A percentile compares a stretch with the other conserved stretches of the same genome.
Evolutionary conservation across 2,888 invertebrate species (phyloP).

Genomic region (Pterostichus madidus): DNA sequence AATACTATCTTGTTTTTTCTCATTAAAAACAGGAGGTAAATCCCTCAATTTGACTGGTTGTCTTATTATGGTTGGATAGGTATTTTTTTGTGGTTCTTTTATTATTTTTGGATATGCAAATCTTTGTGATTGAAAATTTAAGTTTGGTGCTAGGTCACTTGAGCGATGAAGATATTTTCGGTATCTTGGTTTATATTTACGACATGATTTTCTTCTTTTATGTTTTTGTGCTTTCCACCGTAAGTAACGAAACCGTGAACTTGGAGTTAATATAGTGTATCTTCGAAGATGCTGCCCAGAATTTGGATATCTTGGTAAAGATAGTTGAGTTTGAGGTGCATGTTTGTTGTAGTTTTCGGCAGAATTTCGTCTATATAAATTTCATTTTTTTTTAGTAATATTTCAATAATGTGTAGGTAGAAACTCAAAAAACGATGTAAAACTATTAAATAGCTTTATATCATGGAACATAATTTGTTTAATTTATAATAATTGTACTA

Average conservation of each 20-base stretch:
- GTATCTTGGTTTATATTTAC: slow-evolving; percentile 6
- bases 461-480: too few relatives aligned
- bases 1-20: not conserved
- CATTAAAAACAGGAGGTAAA: slow-evolving; percentile 34
- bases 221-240: not conserved
- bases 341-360: not conserved
- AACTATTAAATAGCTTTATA: too few relatives aligned
- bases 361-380: not conserved
- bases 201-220: slow-evolving; percentile 5
- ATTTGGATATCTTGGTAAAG: not conserved
- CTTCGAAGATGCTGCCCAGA: not conserved
- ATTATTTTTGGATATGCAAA: not conserved
- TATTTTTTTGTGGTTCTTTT: not conserved
- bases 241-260: not conserved
- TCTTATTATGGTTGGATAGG: not conserved
- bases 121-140: not conserved
- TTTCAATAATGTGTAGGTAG: not conserved
- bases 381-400: not conserved
- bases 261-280: not conserved
- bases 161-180: slow-evolving; percentile 1
- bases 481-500: too few relatives aligned
- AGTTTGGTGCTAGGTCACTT: not conserved
- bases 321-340: slow-evolving; percentile 6
- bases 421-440: too few relatives aligned
- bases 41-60: not conserved